phyloP scores from a whole-genome alignment of 2,888 invertebrate species.

The Hanleya hanleyi region DNA sequence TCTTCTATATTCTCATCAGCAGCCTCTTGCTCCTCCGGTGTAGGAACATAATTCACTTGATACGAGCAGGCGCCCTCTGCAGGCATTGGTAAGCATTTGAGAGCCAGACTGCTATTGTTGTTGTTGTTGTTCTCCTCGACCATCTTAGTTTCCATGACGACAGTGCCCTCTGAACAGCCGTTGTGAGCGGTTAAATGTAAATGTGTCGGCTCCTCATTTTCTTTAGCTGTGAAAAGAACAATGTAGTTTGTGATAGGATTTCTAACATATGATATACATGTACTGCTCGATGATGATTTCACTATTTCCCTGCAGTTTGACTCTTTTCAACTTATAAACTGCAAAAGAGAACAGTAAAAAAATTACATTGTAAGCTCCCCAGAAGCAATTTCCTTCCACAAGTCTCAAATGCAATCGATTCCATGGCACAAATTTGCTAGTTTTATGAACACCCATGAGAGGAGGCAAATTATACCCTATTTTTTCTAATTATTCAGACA shows the following conservation, averaged over 20 bases:
- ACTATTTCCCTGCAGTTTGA: too few species aligned
- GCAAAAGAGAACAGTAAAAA: too few species aligned
- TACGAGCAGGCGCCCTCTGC: constrained; percentile 2
- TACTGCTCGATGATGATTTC: too few species aligned
- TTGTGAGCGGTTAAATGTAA: neutral
- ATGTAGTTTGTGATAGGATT: neutral
- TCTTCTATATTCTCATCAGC: constrained; percentile 76
- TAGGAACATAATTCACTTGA: constrained; percentile 1
- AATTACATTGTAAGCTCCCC: too few species aligned
- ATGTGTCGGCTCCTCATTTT: constrained; percentile 59
- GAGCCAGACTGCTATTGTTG: neutral
- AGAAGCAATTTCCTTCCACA: too few species aligned
- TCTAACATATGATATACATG: too few species aligned
- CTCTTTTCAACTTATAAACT: too few species aligned
- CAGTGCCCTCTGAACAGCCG: neutral
- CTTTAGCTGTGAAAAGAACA: constrained; percentile 54
- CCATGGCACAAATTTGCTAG: too few species aligned
- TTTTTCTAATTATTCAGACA: too few species aligned
- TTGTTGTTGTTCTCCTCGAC: constrained; percentile 10
- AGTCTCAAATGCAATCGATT: too few species aligned
- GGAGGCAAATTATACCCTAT: too few species aligned
- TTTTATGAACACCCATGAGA: too few species aligned
- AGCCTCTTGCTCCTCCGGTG: constrained; percentile 58
- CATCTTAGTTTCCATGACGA: neutral
- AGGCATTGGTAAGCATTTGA: constrained; percentile 4